Conservation (phyloP, 2,888 invertebrate species). For the Chloroclystis v-ata region DNA sequence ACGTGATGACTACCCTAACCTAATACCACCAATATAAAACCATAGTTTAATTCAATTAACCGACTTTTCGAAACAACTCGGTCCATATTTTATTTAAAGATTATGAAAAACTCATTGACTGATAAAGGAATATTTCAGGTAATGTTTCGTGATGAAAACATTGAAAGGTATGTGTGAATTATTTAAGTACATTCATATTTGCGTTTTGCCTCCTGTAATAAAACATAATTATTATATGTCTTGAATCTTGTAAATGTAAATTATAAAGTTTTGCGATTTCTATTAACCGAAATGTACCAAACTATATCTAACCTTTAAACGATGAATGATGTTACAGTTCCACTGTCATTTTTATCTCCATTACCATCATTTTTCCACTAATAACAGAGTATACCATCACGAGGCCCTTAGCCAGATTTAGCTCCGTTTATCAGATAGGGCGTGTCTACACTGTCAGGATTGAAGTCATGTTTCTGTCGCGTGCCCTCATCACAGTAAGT, state of each 20-base stretch:
- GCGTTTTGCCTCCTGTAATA: no score
- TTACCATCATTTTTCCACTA: slow-evolving; percentile 4
- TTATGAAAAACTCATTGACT: neutral
- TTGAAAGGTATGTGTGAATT: no score
- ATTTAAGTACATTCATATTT: no score
- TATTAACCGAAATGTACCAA: no score
- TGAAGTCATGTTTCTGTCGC: slow-evolving; percentile 58
- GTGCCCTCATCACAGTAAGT: slow-evolving; percentile 50
- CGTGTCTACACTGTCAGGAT: slow-evolving; percentile 41
- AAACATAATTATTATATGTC: no score
- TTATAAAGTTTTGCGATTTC: no score
- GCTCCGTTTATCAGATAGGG: slow-evolving; percentile 25
- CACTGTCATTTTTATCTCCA: neutral
- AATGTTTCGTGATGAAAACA: no score
- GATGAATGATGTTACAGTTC: no score
- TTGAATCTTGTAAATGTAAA: no score
- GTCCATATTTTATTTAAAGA: slow-evolving; percentile 6
- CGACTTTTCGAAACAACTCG: slow-evolving; percentile 14
- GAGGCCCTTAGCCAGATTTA: slow-evolving; percentile 14
- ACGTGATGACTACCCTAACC: slow-evolving; percentile 26
- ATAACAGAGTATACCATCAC: slow-evolving; percentile 10
- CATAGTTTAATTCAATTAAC: slow-evolving; percentile 28
- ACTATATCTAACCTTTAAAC: no score
- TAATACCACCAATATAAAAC: no score
- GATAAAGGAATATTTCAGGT: neutral